Conservation (phyloP, 2,888 invertebrate species). For the Eledone cirrhosa region DNA sequence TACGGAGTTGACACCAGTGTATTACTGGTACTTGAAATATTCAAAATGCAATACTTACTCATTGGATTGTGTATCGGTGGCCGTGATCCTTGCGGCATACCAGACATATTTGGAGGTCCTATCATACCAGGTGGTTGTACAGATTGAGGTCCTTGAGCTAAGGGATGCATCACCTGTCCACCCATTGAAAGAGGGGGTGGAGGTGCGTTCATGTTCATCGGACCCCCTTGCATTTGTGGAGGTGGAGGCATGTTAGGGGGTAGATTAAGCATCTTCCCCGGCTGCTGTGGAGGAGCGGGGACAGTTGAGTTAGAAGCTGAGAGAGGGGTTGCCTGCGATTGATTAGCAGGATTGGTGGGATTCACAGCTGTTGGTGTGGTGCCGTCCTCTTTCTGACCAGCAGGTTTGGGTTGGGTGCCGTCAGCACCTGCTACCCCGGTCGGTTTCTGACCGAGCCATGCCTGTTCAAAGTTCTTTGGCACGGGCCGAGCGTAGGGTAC, state of each 20-base stretch:
- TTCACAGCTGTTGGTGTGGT: constrained; percentile 35
- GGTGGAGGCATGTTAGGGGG: constrained; percentile 9
- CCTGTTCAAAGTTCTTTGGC: constrained; percentile 95
- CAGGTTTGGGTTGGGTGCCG: constrained; percentile 7
- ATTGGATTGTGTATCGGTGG: constrained; percentile 19
- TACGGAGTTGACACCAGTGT: no score
- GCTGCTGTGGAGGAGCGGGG: background rate
- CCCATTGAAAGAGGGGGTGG: constrained; percentile 23
- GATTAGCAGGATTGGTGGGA: background rate
- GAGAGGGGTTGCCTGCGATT: constrained; percentile 9
- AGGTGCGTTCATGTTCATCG: constrained; percentile 13
- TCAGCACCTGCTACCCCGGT: constrained; percentile 36
- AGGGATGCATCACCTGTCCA: constrained; percentile 15
- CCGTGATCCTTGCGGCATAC: constrained; percentile 7
- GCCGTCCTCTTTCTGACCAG: constrained; percentile 33
- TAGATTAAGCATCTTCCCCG: background rate
- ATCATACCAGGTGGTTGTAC: constrained; percentile 10
- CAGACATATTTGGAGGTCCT: constrained; percentile 15
- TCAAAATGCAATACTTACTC: background rate
- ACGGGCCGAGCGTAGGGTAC: constrained; percentile 96
- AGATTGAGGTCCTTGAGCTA: background rate
- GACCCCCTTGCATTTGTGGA: constrained; percentile 13
- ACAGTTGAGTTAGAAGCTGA: constrained; percentile 31
- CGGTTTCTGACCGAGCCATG: constrained; percentile 78
- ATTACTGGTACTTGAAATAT: no score